Evolutionary conservation across 2,797 vertebrate species (phyloP).

Genomic region (Sebastes diaconus): DNA sequence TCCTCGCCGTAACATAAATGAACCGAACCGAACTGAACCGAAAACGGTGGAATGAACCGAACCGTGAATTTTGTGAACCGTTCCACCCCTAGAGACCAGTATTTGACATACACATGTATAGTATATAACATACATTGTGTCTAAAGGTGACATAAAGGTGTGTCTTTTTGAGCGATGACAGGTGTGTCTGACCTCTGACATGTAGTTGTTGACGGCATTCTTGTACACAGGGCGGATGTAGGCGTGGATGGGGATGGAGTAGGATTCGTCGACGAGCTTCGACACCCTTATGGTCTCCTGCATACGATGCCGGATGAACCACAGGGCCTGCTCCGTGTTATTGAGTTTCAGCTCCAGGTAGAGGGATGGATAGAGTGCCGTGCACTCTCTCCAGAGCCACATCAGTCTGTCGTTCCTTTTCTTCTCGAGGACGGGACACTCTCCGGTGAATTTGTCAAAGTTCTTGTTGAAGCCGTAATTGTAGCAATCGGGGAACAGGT

Average conservation of each 20-base stretch:
- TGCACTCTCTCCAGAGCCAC: constrained; percentile 87
- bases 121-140: background rate
- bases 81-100: no score
- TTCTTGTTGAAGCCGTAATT: constrained; percentile 84
- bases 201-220: constrained; percentile 75
- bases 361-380: constrained; percentile 86
- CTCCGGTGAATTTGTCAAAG: constrained; percentile 74
- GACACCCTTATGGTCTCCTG: constrained; percentile 85
- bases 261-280: constrained; percentile 28
- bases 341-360: constrained; percentile 75
- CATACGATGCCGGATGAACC: constrained; percentile 83
- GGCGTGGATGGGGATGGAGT: constrained; percentile 83
- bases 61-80: no score
- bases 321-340: constrained; percentile 22
- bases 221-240: constrained; percentile 86
- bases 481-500: constrained; percentile 90
- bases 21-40: no score
- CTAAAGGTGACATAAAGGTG: background rate
- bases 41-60: no score
- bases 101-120: background rate
- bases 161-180: background rate
- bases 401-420: constrained; percentile 81
- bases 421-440: constrained; percentile 81
- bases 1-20: no score
- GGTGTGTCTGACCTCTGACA: constrained; percentile 78